Conservation (phyloP, 1,140 invertebrate species). For the Acromyrmex echinatior region DNA sequence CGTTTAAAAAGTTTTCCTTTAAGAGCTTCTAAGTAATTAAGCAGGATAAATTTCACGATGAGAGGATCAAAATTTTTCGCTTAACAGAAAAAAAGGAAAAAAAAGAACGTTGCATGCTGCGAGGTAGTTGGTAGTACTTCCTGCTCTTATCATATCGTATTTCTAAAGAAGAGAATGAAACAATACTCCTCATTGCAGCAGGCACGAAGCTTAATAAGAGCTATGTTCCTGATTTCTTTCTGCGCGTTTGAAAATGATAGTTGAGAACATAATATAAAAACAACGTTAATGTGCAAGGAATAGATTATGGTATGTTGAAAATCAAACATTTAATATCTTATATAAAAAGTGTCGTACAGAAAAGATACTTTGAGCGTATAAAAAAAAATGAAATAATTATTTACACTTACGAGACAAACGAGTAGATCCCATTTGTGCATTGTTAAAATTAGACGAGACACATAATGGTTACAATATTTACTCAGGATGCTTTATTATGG, state of each 20-base stretch:
- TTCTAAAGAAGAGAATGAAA: conserved; percentile 58
- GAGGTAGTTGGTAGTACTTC: conserved; percentile 74
- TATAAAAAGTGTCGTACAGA: conserved; percentile 68
- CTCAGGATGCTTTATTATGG: conserved; percentile 87
- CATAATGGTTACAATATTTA: conserved; percentile 86
- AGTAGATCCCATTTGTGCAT: conserved; percentile 80
- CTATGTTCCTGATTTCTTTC: conserved; percentile 81
- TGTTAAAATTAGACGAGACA: conserved; percentile 83
- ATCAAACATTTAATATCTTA: conserved; percentile 80
- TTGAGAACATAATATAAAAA: conserved; percentile 65
- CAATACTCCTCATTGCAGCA: conserved; percentile 70
- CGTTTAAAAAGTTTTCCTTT: conserved; percentile 70
- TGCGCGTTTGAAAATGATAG: conserved; percentile 79
- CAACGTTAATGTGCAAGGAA: conserved; percentile 69
- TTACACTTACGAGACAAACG: conserved; percentile 71
- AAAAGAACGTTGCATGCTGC: conserved; percentile 74
- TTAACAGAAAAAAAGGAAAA: conserved; percentile 54
- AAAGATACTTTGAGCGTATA: conserved; percentile 62
- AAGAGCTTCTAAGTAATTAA: conserved; percentile 55
- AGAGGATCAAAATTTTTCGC: conserved; percentile 63
- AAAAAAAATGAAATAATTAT: conserved; percentile 73
- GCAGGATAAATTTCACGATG: conserved; percentile 57
- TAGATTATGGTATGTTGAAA: conserved; percentile 78
- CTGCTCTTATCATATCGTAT: conserved; percentile 75
- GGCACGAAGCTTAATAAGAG: conserved; percentile 69